phyloP scores from a whole-genome alignment of 1,140 invertebrate species.

The Drosophila kohkoa region DNA sequence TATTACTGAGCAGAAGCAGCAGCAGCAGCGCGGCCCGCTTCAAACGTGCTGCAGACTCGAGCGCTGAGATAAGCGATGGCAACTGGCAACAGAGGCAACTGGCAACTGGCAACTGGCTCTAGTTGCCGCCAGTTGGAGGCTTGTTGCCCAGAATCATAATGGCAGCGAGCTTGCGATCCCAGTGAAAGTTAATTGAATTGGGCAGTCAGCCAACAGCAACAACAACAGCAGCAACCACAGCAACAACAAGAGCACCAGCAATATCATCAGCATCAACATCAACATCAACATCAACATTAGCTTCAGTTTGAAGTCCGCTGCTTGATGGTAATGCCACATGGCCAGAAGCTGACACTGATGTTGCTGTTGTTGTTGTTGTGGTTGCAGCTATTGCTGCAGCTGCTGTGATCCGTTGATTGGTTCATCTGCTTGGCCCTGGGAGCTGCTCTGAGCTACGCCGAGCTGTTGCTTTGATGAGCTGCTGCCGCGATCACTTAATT shows the following conservation, averaged over 20 bases:
- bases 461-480: conserved; percentile 11
- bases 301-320: background rate
- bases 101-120: conserved; percentile 12
- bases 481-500: conserved; percentile 21
- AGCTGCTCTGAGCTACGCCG: background rate
- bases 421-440: conserved; percentile 25
- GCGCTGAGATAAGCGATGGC: conserved; percentile 31
- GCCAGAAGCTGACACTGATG: conserved; percentile 23
- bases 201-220: conserved; percentile 12
- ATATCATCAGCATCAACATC: background rate
- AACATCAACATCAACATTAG: background rate
- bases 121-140: background rate
- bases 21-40: conserved; percentile 26
- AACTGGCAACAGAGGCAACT: background rate
- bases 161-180: conserved; percentile 11
- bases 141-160: conserved; percentile 39
- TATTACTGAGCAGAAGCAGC: background rate
- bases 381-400: conserved; percentile 14
- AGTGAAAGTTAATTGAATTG: conserved; percentile 65
- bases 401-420: conserved; percentile 22
- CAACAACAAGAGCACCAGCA: background rate
- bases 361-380: background rate
- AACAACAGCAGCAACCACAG: background rate
- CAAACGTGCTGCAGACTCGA: conserved; percentile 46
- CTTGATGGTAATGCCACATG: conserved; percentile 10